Evolutionary conservation across 2,888 invertebrate species (phyloP).

Genomic region (Drosophila nigritarsus): DNA sequence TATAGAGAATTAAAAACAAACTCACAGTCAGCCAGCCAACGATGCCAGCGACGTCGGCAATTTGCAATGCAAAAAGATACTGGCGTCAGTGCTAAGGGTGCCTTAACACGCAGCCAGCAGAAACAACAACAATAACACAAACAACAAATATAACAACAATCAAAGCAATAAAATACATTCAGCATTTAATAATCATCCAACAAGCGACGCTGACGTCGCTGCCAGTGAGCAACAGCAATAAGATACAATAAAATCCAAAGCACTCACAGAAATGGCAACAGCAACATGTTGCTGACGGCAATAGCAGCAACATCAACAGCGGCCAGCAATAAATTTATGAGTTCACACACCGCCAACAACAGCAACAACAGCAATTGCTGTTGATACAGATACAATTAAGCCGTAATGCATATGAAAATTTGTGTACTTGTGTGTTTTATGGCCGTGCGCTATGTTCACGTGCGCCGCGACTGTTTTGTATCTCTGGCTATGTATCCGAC

Average conservation of each 20-base stretch:
- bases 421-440: slow-evolving; percentile 65
- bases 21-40: slow-evolving; percentile 51
- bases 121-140: slow-evolving; percentile 40
- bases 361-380: slow-evolving; percentile 41
- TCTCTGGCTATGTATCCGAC: slow-evolving; percentile 39
- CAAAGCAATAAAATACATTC: slow-evolving; percentile 79
- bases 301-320: slow-evolving; percentile 34
- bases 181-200: slow-evolving; percentile 77
- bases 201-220: slow-evolving; percentile 40
- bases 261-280: slow-evolving; percentile 22
- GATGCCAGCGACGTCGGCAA: slow-evolving; percentile 67
- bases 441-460: slow-evolving; percentile 76
- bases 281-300: slow-evolving; percentile 38
- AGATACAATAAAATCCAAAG: slow-evolving; percentile 14
- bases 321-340: slow-evolving; percentile 72
- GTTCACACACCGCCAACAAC: slow-evolving; percentile 55
- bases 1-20: slow-evolving; percentile 81
- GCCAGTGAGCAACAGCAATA: slow-evolving; percentile 57
- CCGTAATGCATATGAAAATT: slow-evolving; percentile 79
- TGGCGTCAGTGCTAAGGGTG: slow-evolving; percentile 27
- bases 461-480: slow-evolving; percentile 67
- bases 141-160: slow-evolving; percentile 54
- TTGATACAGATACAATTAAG: slow-evolving; percentile 69
- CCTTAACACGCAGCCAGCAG: slow-evolving; percentile 31
- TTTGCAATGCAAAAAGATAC: slow-evolving; percentile 73